These are phyloP conservation scores for Ifrita kowaldi DNA, from an alignment of 2,113 vertebrate genomes.

Conservation along the genomic window DNA sequence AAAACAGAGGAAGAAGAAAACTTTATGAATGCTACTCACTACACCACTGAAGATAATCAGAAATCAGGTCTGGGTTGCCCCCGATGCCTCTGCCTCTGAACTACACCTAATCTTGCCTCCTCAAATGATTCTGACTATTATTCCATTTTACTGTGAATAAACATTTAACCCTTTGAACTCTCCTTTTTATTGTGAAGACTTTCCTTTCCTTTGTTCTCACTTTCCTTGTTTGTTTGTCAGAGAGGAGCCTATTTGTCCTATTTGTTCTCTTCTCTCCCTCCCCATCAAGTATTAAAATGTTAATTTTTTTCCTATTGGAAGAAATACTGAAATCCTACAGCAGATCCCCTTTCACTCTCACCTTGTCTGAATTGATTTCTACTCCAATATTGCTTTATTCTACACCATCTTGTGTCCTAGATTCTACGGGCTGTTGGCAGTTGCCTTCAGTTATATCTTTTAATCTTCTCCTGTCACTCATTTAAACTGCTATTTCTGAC, in stretches of 20 bases:
- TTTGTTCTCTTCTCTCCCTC: neutral
- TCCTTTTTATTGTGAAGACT: neutral
- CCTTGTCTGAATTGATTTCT: neutral
- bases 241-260: neutral
- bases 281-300: neutral
- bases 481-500: slow-evolving; percentile 35
- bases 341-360: neutral
- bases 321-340: neutral
- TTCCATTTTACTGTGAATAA: neutral
- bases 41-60: neutral
- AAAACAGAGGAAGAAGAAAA: neutral
- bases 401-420: neutral
- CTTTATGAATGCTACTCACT: neutral
- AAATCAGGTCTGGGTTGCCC: neutral
- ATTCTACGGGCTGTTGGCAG: neutral
- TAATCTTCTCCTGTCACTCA: slow-evolving; percentile 55
- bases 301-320: neutral
- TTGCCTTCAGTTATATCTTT: slow-evolving; percentile 35
- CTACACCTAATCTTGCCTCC: neutral
- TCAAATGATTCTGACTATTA: neutral
- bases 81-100: neutral
- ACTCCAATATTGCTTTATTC: neutral
- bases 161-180: neutral
- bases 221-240: neutral
- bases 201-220: neutral